phyloP scores from a whole-genome alignment of 1,140 invertebrate genomes.

The Eufriesea mexicana region DNA sequence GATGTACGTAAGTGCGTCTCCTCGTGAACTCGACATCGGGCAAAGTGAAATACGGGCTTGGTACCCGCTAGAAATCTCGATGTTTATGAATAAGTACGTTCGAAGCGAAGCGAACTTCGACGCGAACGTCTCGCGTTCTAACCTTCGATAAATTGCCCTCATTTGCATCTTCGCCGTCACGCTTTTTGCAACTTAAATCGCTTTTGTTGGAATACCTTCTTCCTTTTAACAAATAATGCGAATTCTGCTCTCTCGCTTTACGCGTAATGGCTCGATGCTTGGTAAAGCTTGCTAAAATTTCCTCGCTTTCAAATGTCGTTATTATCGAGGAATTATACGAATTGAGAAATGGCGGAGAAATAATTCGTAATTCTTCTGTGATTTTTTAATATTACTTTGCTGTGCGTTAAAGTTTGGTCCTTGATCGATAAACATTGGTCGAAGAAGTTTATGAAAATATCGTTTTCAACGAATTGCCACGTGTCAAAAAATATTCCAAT shows the following conservation, averaged over 20 bases:
- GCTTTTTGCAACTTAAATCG: neutral
- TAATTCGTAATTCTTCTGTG: too few relatives aligned
- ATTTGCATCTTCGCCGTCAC: slow-evolving; percentile 4
- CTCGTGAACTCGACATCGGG: neutral
- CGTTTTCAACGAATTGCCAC: too few relatives aligned
- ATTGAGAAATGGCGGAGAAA: neutral
- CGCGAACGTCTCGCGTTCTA: neutral
- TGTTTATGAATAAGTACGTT: slow-evolving; percentile 38
- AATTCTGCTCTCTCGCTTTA: neutral
- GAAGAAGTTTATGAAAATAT: too few relatives aligned
- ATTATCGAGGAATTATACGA: neutral
- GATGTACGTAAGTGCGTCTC: slow-evolving; percentile 44
- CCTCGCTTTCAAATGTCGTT: neutral
- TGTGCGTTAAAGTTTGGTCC: too few relatives aligned
- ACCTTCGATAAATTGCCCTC: slow-evolving; percentile 15
- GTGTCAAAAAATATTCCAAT: too few relatives aligned
- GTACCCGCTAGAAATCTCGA: neutral
- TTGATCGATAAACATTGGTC: too few relatives aligned
- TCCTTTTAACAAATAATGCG: neutral
- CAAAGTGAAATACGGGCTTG: slow-evolving; percentile 22
- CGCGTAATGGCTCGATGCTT: neutral
- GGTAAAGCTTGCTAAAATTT: neutral
- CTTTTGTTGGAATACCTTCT: too few relatives aligned
- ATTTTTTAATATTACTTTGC: too few relatives aligned
- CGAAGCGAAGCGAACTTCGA: slow-evolving; percentile 7